Evolutionary conservation across 2,797 vertebrate species (phyloP).

Genomic region (Muscicapa comitata): DNA sequence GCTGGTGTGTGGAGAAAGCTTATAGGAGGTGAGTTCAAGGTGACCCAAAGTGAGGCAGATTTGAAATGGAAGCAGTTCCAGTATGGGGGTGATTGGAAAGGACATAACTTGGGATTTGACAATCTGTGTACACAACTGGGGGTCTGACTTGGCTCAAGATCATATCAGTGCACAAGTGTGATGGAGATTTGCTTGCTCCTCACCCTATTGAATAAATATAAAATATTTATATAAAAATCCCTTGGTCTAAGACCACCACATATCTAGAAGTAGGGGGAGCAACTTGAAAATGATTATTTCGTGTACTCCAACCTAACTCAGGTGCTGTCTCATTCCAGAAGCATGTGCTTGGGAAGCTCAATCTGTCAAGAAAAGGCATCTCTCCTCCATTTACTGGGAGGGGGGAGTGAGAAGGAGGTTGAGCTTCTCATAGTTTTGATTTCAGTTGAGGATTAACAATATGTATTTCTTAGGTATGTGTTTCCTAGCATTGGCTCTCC

Average conservation of each 20-base stretch:
- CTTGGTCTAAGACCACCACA: background rate
- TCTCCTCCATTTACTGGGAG: background rate
- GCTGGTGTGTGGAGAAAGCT: background rate
- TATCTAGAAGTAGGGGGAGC: background rate
- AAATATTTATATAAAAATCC: background rate
- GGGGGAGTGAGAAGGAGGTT: background rate
- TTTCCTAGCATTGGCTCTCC: background rate
- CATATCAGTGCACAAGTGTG: background rate
- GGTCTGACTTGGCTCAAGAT: background rate
- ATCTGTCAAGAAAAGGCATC: background rate
- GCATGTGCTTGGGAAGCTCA: background rate
- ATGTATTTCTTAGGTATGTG: background rate
- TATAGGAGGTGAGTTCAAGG: background rate
- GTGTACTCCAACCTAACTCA: accelerated
- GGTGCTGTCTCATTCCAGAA: background rate
- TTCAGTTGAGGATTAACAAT: background rate
- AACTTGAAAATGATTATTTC: background rate
- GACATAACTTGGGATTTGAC: background rate
- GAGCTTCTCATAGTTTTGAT: background rate
- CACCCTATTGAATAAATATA: background rate
- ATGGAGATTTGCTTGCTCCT: background rate
- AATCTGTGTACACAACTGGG: accelerated
- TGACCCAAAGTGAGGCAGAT: background rate
- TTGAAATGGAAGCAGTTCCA: background rate
- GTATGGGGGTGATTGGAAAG: background rate